These are phyloP conservation scores for Calephelis perditalis DNA, from an alignment of 2,888 invertebrate genomes.

Conservation along the genomic window DNA sequence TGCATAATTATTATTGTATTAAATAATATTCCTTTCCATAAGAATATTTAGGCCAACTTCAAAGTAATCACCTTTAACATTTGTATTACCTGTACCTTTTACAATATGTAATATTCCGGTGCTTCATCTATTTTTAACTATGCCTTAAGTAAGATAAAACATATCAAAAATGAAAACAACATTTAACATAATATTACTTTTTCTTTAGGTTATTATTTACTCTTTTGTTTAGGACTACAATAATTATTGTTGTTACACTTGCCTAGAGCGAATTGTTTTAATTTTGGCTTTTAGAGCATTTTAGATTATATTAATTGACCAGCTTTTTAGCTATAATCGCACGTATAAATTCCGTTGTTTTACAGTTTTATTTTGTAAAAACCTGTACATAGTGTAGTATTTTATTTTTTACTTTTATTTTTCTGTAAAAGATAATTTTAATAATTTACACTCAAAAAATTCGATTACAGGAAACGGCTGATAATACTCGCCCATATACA, in stretches of 20 bases:
- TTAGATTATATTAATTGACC: neutral
- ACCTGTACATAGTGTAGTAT: neutral
- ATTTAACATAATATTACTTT: no score
- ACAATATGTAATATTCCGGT: no score
- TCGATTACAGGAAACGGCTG: conserved; percentile 56
- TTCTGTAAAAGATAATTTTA: no score
- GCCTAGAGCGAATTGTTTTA: neutral
- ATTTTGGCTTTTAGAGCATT: conserved; percentile 6
- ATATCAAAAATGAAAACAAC: no score
- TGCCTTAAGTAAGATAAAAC: no score
- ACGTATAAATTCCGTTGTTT: neutral
- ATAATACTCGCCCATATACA: conserved; percentile 64
- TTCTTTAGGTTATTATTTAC: no score
- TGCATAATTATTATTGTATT: neutral
- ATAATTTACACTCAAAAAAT: neutral
- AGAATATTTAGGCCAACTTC: neutral
- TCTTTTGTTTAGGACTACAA: no score
- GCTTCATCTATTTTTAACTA: no score
- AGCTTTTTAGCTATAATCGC: conserved; percentile 7
- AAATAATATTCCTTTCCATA: neutral
- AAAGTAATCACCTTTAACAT: neutral
- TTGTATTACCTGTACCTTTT: neutral
- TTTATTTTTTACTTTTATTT: neutral
- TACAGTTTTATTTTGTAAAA: conserved; percentile 2
- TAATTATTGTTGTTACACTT: neutral